Base-by-base conservation (phyloP, 2,888 invertebrate genomes). In the Prionchulus punctatus region DNA sequence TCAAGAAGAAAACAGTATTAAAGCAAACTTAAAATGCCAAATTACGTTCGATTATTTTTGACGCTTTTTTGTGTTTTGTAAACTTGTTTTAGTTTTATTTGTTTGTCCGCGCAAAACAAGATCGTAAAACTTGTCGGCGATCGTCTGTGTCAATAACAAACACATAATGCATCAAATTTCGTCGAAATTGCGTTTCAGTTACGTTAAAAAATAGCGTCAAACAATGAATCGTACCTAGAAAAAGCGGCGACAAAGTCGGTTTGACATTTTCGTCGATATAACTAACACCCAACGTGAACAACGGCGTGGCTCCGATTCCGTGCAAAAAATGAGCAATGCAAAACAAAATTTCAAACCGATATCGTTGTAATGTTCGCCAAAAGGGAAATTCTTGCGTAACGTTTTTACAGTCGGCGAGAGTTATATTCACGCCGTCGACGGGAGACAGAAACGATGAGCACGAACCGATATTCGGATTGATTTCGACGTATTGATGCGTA, bases 241-340 rank as follows among this genome's bases (percentile, higher is more conserved):
- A 62, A 48, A 65, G 45, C 4, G 64, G 64, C 0, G 63, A 64
- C 23, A 60, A 57, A 1, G 63, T 60, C 2, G 65, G 61, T 30
- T 63, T 62, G n/a, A 88, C 83, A 70, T 86, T 87, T 72, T 89
- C 88, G 72, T 90, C 88, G 61, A 89, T 80, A 71, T 83, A 89
- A 0, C 86, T 84, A 59, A 88, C 84, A 30, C 86, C 87, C 52
- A 90, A 79, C 0, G 89, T 89, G 73, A 84, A 89, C 58, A 90
- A 80, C 0, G 89, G 88, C 0, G 86, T 80, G 0, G 86, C 85
- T 30, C 89, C 89, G 1, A 84, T 82, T 36, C 89, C 89, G 71
- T 86, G 86, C 57, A 90, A 74, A 60, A 89, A 78, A 72, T 88
- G 88, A 0, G 84, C 87, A 36, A 80, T 68, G 64, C 86, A 81